Evolutionary conservation across 1,140 invertebrate species (phyloP), one percentile per base, ranked within the genome.

Genomic region (Papilio polyxenes): DNA sequence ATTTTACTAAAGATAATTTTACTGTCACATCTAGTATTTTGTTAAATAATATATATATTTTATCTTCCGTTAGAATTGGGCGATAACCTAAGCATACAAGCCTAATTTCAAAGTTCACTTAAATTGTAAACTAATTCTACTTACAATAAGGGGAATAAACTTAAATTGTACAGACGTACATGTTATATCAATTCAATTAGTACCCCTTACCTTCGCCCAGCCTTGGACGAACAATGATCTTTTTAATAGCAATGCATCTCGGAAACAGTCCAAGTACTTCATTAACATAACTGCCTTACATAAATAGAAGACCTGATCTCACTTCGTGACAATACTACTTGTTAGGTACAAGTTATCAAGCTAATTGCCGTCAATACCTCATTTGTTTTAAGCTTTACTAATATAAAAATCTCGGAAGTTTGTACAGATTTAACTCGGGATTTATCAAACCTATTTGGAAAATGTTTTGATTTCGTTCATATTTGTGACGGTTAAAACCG

Each of bases 211-310:
- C 23, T 11, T 31, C 1, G 8, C 20, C 31, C 65, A 69, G 31
- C 37, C 75, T 76, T 76, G 75, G 79, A 78, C 76, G 49, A 77
- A 82, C 82, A 82, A 82, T 69, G 72, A 74, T 62, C 59, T 82
- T 82, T 78, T 78, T 78, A 82, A 82, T 79, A 82, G 69, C 56
- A 81, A 81, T 81, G 80, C 62, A 82, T 69, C 37, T 48, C 53
- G 53, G 79, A 56, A 81, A 83, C 82, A 83, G 82, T 72, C 82
- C 79, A 75, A 79, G 53, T 65, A 59, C 84, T 72, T 82, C n/a
- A 85, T 85, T 85, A 80, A 83, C 84, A 85, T 83, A 84, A 85
- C 82, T 82, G 78, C 75, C 82, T 85, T 83, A 85, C 83, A 83
- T 85, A 83, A 74, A 72, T 72, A 72, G 65, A 31, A 80, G 82